Conservation (phyloP, 2,113 vertebrate species). For the Oxygymnocypris stewartii region DNA sequence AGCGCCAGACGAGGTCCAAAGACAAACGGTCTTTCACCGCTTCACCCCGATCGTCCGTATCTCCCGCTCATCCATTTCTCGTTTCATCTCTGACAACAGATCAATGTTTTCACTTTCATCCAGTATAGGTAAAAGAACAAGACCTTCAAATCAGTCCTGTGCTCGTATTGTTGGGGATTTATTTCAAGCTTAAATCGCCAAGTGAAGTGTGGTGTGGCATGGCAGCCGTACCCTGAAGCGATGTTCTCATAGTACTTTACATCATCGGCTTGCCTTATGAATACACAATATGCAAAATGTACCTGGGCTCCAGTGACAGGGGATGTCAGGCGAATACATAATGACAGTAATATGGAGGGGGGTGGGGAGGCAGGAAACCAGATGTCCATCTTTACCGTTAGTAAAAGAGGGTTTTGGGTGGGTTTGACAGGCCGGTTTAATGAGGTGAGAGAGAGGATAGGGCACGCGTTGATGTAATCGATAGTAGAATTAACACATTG, state of each 20-base stretch:
- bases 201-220: slow-evolving; percentile 7
- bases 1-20: slow-evolving; percentile 24
- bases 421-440: slow-evolving; percentile 63
- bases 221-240: slow-evolving; percentile 39
- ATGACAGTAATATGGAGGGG: slow-evolving; percentile 44
- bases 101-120: slow-evolving; percentile 15
- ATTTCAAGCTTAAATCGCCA: not conserved
- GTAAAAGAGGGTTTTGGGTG: slow-evolving; percentile 29
- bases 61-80: not conserved
- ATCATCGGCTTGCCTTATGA: slow-evolving; percentile 37
- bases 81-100: slow-evolving; percentile 8
- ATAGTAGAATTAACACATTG: slow-evolving; percentile 74
- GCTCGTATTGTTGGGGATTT: not conserved
- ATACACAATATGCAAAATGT: slow-evolving; percentile 41
- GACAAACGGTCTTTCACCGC: slow-evolving; percentile 25
- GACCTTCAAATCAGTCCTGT: slow-evolving; percentile 10
- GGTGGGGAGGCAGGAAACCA: slow-evolving; percentile 32
- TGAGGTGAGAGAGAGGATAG: slow-evolving; percentile 61
- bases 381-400: slow-evolving; percentile 55
- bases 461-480: slow-evolving; percentile 66
- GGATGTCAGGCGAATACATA: slow-evolving; percentile 31
- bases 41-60: not conserved
- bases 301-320: slow-evolving; percentile 38
- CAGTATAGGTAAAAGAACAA: slow-evolving; percentile 16
- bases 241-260: slow-evolving; percentile 23